Evolutionary conservation across 2,888 invertebrate species (phyloP).

Genomic region (Melieria omissa): DNA sequence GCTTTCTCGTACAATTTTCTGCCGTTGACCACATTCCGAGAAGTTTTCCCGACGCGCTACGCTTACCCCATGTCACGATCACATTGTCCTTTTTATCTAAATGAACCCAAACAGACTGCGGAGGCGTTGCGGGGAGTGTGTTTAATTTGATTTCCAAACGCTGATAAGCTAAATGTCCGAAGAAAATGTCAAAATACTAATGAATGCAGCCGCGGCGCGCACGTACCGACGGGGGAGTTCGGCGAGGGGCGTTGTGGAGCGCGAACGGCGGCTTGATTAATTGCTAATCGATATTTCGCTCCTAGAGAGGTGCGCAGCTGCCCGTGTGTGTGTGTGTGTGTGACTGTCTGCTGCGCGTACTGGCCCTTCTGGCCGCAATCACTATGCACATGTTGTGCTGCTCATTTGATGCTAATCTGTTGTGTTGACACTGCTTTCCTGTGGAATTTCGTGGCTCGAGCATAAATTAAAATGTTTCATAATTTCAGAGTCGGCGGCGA

Average conservation of each 20-base stretch:
- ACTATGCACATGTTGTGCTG: constrained; percentile 38
- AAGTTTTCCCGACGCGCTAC: constrained; percentile 34
- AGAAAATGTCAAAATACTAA: constrained; percentile 64
- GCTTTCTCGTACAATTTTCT: constrained; percentile 32
- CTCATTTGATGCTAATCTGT: constrained; percentile 51
- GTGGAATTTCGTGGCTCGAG: constrained; percentile 46
- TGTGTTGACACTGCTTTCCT: constrained; percentile 60
- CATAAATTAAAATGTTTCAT: not conserved
- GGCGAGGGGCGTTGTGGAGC: constrained; percentile 4
- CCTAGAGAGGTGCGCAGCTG: not conserved
- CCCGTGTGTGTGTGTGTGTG: not conserved
- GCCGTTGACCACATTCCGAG: constrained; percentile 42
- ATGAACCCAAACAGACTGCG: constrained; percentile 43
- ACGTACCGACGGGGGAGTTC: constrained; percentile 3
- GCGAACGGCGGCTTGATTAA: constrained; percentile 36
- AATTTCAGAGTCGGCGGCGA: not conserved
- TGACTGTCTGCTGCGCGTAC: constrained; percentile 13
- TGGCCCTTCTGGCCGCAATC: constrained; percentile 8
- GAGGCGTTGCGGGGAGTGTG: constrained; percentile 27
- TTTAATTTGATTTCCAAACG: constrained; percentile 42
- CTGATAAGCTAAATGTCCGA: constrained; percentile 65
- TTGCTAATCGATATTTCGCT: constrained; percentile 38
- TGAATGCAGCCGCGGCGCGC: constrained; percentile 29
- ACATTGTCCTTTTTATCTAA: constrained; percentile 48
- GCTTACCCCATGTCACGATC: constrained; percentile 43